phyloP scores from a whole-genome alignment of 2,797 vertebrate species.

The Acestrorhynchus altus region DNA sequence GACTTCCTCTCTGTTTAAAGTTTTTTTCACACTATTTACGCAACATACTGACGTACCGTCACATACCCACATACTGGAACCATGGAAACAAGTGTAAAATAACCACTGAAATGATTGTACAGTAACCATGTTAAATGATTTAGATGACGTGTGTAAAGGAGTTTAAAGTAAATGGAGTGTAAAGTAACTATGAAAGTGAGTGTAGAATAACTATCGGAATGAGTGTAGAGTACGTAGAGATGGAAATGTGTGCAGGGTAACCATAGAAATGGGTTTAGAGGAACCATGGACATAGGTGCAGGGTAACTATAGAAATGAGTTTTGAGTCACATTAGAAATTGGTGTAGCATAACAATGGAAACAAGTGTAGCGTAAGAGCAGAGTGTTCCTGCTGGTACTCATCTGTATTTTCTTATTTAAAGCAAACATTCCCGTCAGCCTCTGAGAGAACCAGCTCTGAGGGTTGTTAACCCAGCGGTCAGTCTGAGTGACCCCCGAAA shows the following conservation, averaged over 20 bases:
- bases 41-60: no score
- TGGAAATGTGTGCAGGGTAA: no score
- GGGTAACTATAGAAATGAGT: no score
- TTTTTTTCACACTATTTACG: no score
- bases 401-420: background rate
- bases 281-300: background rate
- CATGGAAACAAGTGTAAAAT: background rate
- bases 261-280: background rate
- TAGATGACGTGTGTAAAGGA: background rate
- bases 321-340: no score
- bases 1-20: no score
- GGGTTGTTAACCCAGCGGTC: constrained; percentile 5
- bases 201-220: background rate
- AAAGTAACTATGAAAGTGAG: background rate
- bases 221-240: background rate
- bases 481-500: constrained; percentile 17
- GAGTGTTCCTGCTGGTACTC: no score
- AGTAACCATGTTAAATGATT: background rate
- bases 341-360: no score
- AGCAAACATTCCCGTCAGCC: background rate
- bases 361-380: no score
- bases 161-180: background rate
- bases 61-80: background rate
- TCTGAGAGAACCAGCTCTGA: background rate
- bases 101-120: background rate